Evolutionary conservation across 2,113 vertebrate genomes (phyloP), one percentile per base, ranked within the genome.

Genomic region (Ardeotis arabs): DNA sequence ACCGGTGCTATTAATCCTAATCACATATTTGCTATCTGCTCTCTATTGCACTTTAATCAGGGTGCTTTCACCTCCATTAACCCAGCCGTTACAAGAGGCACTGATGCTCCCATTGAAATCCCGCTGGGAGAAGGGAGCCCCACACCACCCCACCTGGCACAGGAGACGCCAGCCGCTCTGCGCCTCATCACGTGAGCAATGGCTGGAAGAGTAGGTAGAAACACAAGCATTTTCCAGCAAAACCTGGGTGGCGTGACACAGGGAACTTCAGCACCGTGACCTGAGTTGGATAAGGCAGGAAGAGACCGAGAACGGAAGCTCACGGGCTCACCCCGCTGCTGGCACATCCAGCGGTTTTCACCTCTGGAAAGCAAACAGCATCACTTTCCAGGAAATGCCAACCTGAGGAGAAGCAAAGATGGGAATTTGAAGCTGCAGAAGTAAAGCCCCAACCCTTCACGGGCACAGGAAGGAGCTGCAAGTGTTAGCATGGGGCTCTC

Each of bases 81-180:
- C 58, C 76, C 75, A 39, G 63, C 66, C 9, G 3, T 35, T 39
- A 56, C 50, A 53, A 35, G 55, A 47, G 23, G 44, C 37, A 20
- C 29, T 9, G 4, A 31, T 1, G 45, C 19, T 20, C 5, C 0
- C 2, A 28, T 23, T n/a, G 1, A 23, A 67, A n/a, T 3, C 47
- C 83, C 45, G 3, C 7, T 0, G 25, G 52, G 39, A n/a, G 25
- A 25, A 6, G 64, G 69, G 39, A 78, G 35, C 69, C 4, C 21
- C 28, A 23, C 20, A 9, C 12, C 41, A 39, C 5, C 13, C 35
- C 62, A 7, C 4, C 52, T 7, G 44, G 33, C 64, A 45, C 4
- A 1, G 60, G 35, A 62, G 10, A 22, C 63, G 50, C 45, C 47
- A 13, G 49, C 59, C 39, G 17, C 72, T 50, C 81, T 1, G 20